Conservation (phyloP, 2,113 vertebrate species). For the Thunnus thynnus region DNA sequence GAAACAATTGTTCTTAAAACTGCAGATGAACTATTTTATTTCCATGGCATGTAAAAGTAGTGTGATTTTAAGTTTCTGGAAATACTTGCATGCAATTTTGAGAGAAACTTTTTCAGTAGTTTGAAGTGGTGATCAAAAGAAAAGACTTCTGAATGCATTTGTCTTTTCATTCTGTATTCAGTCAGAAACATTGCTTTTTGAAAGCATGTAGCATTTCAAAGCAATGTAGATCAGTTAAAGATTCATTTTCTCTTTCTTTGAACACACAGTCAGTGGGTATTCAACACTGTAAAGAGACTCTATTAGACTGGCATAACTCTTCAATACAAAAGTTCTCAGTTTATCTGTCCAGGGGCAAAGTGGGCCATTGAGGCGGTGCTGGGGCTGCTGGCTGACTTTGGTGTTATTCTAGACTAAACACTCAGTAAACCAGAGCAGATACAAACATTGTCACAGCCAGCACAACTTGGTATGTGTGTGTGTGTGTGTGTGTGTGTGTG, state of each 20-base stretch:
- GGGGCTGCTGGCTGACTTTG: conserved; percentile 34
- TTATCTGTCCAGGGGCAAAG: conserved; percentile 21
- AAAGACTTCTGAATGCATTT: conserved; percentile 6
- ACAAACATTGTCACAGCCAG: conserved; percentile 49
- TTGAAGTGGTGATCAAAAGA: conserved; percentile 25
- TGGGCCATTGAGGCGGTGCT: conserved; percentile 31
- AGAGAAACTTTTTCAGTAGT: conserved; percentile 5
- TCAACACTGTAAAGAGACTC: background rate
- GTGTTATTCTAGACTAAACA: conserved; percentile 72
- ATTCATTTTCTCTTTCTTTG: conserved; percentile 5
- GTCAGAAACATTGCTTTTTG: background rate
- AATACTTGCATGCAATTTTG: background rate
- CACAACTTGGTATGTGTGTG: conserved; percentile 5
- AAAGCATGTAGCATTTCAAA: conserved; percentile 16
- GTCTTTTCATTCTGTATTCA: conserved; percentile 5
- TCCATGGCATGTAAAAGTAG: background rate
- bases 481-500: background rate
- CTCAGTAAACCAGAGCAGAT: conserved; percentile 47
- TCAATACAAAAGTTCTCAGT: conserved; percentile 1
- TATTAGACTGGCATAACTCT: background rate
- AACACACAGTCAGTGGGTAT: too few relatives aligned
- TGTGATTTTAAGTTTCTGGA: background rate
- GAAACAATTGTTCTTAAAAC: background rate
- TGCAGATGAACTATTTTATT: background rate
- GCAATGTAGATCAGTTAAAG: background rate